Base-by-base conservation (phyloP, 2,113 vertebrate species). In the Lanius collurio region DNA sequence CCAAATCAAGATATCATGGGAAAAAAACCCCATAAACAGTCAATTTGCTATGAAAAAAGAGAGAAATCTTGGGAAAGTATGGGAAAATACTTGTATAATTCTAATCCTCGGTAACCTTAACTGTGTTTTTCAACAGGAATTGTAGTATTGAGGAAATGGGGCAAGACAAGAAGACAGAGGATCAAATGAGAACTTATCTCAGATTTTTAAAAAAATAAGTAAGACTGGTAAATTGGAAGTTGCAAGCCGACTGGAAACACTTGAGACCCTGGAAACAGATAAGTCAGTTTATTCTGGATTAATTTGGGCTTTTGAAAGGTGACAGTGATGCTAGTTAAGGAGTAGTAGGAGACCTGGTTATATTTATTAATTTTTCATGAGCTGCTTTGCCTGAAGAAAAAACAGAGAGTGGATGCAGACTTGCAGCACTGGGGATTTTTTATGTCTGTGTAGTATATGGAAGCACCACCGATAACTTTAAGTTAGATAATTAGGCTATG, bases 331-430 rank as follows among this genome's bases (percentile, higher is more conserved):
- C 0, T 18, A 12, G 21, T n/a, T 73, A 73, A 50, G 20, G 6
- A 86, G 46, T 30, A 13, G 41, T 8, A 57, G 27, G 31, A 71
- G 3, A 52, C 3, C 10, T 46, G 8, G 23, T 59, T 41, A 57
- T 6, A 5, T 70, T 67, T 62, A 67, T 75, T 59, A 4, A 31
- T 64, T 75, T 93, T 67, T 55, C 4, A 49, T 42, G 1, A 80
- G 37, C 17, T 23, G 4, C 11, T 75, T 77, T 83, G 9, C 14
- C 19, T 52, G 60, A 46, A 70, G 3, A 2, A 44, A 73, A 90
- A 93, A 2, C 1, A 50, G 9, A n/a, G 7, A 0, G 3, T 52
- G 8, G 3, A 16, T 85, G 18, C 14, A 63, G 35, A 60, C 8
- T 39, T 81, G 46, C 6, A 70, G 4, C 4, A 44, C 5, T 27